phyloP scores from a whole-genome alignment of 2,888 invertebrate species.

The Nomada goodeniana region DNA sequence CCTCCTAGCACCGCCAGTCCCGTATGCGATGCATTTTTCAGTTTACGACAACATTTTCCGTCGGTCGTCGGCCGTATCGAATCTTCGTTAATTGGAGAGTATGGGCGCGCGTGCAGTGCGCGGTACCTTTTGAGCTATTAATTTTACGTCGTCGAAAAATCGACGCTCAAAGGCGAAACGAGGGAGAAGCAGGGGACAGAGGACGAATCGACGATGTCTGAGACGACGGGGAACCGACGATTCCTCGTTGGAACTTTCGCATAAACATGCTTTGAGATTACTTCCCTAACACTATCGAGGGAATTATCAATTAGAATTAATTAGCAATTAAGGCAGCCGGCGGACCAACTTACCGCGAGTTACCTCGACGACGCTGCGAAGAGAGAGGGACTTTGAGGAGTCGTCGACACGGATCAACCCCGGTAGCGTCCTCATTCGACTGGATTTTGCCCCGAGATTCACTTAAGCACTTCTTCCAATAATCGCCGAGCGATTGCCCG shows the following conservation, averaged over 20 bases:
- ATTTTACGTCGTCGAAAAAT: constrained; percentile 39
- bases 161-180: constrained; percentile 2
- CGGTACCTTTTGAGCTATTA: background rate
- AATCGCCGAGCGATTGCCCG: constrained; percentile 49
- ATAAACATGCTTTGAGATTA: constrained; percentile 74
- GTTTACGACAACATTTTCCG: background rate
- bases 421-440: constrained; percentile 51
- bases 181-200: background rate
- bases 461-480: constrained; percentile 41
- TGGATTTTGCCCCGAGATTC: constrained; percentile 58
- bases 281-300: constrained; percentile 67
- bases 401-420: constrained; percentile 57
- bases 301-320: constrained; percentile 78
- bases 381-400: constrained; percentile 55
- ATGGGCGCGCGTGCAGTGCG: background rate
- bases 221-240: constrained; percentile 41
- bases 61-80: background rate
- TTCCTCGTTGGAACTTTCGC: constrained; percentile 66
- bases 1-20: background rate
- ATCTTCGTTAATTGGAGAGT: constrained; percentile 7
- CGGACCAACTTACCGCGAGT: constrained; percentile 68
- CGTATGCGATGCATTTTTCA: background rate
- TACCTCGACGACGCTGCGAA: constrained; percentile 53
- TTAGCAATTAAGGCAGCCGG: constrained; percentile 74
- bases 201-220: constrained; percentile 15